Base-by-base conservation (phyloP, 2,888 invertebrate species). In the Caenorhabditis angaria region DNA sequence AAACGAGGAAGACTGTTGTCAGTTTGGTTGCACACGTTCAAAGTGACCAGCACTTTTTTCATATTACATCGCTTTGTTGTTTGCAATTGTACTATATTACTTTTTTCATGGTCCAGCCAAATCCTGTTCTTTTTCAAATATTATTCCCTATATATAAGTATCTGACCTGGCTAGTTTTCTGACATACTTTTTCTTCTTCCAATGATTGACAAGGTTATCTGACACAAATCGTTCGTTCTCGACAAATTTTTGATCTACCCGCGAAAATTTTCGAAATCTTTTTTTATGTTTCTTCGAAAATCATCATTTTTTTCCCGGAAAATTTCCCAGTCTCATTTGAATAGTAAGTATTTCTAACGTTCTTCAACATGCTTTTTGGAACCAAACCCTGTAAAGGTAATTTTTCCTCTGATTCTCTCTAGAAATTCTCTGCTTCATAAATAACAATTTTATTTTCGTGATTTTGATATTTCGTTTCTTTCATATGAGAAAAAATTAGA, bases 121-220 rank as follows among this genome's bases (percentile, higher is more conserved):
- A n/a, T n/a, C n/a, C n/a, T n/a, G n/a, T n/a, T n/a, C n/a, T n/a
- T n/a, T n/a, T n/a, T n/a, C n/a, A n/a, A n/a, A n/a, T n/a, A n/a
- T n/a, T n/a, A n/a, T n/a, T n/a, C n/a, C n/a, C n/a, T n/a, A n/a
- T n/a, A n/a, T n/a, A n/a, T n/a, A n/a, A n/a, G n/a, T n/a, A n/a
- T n/a, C n/a, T n/a, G n/a, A n/a, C n/a, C n/a, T n/a, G n/a, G n/a
- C n/a, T n/a, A n/a, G n/a, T n/a, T n/a, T n/a, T 12, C 6, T 50
- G 50, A 50, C 50, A 20, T 24, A 50, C 22, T 50, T 50, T 12
- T 4, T 20, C 18, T 4, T 20, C 18, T 14, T n/a, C 8, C 50
- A 24, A 22, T 50, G 50, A 50, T 50, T 50, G 50, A 24, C 22
- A 24, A 50, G 41, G 41, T 41, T 41, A 41, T 41, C 41, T 41